These are phyloP conservation scores for Anabacerthia variegaticeps DNA, from an alignment of 2,797 vertebrate species.

Conservation along the genomic window DNA sequence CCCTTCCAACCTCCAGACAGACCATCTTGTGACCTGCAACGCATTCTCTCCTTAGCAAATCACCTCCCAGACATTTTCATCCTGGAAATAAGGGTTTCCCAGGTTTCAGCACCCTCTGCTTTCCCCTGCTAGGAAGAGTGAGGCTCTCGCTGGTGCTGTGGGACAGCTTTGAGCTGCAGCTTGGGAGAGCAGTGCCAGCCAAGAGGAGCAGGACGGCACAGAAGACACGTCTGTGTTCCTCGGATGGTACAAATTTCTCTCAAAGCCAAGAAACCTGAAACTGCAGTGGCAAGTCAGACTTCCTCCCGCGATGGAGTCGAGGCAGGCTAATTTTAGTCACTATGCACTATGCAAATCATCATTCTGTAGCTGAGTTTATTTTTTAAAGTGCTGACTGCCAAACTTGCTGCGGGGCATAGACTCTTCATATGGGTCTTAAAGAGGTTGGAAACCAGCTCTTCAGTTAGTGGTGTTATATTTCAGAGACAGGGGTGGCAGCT, in stretches of 20 bases:
- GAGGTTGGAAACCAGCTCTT: not conserved
- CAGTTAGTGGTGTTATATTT: fast-evolving
- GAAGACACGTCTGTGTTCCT: conserved; percentile 18
- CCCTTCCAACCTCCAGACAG: not conserved
- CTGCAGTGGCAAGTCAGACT: conserved; percentile 22
- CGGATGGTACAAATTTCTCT: not conserved
- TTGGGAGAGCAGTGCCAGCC: not conserved
- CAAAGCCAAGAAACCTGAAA: conserved; percentile 46
- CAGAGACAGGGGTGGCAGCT: not conserved
- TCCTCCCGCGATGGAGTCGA: not conserved
- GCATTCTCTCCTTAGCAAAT: fast-evolving
- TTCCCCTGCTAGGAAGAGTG: not conserved
- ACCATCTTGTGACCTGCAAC: not conserved
- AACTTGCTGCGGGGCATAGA: conserved; percentile 4
- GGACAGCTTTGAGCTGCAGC: not conserved
- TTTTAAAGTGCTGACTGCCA: conserved; percentile 37
- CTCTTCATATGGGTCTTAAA: not conserved
- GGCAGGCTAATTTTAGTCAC: conserved; percentile 58
- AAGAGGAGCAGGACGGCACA: not conserved
- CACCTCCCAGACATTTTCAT: not conserved
- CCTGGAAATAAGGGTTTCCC: not conserved
- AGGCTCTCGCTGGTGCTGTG: not conserved
- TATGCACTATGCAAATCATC: conserved; percentile 21
- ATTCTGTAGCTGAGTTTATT: not conserved
- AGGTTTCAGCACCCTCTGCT: not conserved